A percentile compares a stretch with the other conserved stretches of the same genome.
Evolutionary conservation across 2,797 vertebrate genomes (phyloP).

Genomic region (Acropternis orthonyx): DNA sequence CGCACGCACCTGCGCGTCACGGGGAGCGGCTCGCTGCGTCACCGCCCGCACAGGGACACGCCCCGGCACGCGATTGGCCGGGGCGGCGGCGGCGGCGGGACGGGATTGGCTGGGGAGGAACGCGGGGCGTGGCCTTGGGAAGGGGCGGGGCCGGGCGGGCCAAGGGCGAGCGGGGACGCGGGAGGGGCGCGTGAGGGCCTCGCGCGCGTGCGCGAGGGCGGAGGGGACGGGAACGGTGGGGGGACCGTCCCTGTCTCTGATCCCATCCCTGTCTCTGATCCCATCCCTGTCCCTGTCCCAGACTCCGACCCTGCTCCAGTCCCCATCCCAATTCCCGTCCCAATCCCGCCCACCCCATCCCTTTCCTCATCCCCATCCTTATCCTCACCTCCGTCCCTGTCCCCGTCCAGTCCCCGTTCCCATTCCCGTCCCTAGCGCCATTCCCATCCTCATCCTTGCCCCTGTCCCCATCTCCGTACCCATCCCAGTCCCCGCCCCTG

Average conservation of each 20-base stretch:
- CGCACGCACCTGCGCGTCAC: not conserved
- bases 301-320: too few species aligned
- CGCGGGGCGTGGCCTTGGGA: too few species aligned
- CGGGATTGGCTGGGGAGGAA: not conserved
- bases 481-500: not conserved
- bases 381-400: too few species aligned
- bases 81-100: too few species aligned
- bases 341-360: too few species aligned
- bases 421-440: not conserved
- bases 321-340: not conserved
- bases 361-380: too few species aligned
- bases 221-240: too few species aligned
- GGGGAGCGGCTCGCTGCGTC: not conserved
- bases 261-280: not conserved
- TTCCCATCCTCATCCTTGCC: too few species aligned
- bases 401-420: rapidly evolving
- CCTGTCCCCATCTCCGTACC: not conserved
- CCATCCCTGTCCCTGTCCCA: not conserved
- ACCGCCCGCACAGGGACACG: not conserved
- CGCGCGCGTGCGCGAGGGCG: too few species aligned
- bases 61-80: too few species aligned
- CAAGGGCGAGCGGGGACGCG: not conserved
- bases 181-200: too few species aligned
- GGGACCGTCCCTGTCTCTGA: too few species aligned
- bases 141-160: not conserved